Conservation (phyloP, 2,113 vertebrate genomes). For the Lamprotornis superbus region DNA sequence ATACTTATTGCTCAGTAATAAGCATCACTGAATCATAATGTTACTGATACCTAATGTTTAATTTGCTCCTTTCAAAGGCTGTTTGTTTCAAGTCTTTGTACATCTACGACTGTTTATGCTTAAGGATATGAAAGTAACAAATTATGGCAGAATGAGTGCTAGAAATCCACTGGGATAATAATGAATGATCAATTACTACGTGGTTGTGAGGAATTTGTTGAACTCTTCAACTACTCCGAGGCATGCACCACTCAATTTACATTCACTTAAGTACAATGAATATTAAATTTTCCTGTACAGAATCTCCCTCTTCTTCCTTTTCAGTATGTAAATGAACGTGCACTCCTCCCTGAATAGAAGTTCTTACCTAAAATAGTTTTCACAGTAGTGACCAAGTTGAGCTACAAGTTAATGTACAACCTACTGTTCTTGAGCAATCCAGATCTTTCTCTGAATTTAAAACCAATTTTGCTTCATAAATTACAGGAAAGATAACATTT, state of each 20-base stretch:
- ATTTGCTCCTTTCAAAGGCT: not conserved
- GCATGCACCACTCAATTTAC: not conserved
- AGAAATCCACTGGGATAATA: not conserved
- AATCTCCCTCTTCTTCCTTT: not conserved
- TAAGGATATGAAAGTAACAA: not conserved
- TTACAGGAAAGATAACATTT: not conserved
- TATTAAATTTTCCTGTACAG: not conserved
- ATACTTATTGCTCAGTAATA: not conserved
- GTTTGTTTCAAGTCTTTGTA: slow-evolving; percentile 15
- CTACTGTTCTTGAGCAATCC: not conserved
- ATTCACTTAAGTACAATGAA: not conserved
- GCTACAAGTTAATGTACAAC: not conserved
- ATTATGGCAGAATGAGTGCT: not conserved
- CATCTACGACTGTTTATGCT: not conserved
- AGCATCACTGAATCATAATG: not conserved
- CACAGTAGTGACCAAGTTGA: not conserved
- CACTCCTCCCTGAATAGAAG: not conserved
- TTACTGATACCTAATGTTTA: not conserved
- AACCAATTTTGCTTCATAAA: not conserved
- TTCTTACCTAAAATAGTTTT: not conserved
- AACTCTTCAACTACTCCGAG: not conserved
- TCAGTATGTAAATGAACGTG: not conserved
- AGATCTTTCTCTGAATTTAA: not conserved
- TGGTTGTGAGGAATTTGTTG: not conserved
- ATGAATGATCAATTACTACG: not conserved